phyloP scores from a whole-genome alignment of 1,140 invertebrate species.

The Pectinophora gossypiella region DNA sequence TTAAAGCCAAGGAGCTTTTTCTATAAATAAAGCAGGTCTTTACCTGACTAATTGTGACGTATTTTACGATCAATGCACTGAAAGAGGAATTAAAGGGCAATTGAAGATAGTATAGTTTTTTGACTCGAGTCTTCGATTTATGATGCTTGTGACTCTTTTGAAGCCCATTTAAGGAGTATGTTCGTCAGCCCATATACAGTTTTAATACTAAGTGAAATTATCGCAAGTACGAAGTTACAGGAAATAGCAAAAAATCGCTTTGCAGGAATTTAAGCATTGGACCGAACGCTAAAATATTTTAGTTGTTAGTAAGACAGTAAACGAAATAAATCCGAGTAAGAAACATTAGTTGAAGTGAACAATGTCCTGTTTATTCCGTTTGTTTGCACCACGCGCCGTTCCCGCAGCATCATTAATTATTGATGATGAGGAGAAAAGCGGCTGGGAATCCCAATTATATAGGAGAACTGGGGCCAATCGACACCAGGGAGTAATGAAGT shows the following conservation, averaged over 20 bases:
- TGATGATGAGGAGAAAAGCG: constrained; percentile 39
- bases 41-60: constrained; percentile 55
- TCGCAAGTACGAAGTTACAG: constrained; percentile 19
- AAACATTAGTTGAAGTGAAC: too few relatives aligned
- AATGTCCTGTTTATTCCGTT: not conserved
- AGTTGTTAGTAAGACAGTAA: too few relatives aligned
- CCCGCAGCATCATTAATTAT: constrained; percentile 43
- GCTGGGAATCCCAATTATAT: constrained; percentile 14
- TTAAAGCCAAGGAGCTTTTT: constrained; percentile 28
- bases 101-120: constrained; percentile 52
- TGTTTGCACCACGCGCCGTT: constrained; percentile 6
- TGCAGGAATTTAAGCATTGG: too few relatives aligned
- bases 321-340: too few relatives aligned
- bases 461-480: constrained; percentile 30
- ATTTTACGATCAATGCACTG: constrained; percentile 47
- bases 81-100: constrained; percentile 44
- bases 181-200: constrained; percentile 24
- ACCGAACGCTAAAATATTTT: too few relatives aligned
- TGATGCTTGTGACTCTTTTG: constrained; percentile 31
- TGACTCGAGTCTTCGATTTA: constrained; percentile 43
- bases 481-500: constrained; percentile 50
- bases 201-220: constrained; percentile 20
- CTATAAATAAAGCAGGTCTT: constrained; percentile 41
- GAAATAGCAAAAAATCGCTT: too few relatives aligned
- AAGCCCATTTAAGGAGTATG: constrained; percentile 37